Evolutionary conservation across 2,888 invertebrate genomes (phyloP).

Genomic region (Trichogramma evanescens): DNA sequence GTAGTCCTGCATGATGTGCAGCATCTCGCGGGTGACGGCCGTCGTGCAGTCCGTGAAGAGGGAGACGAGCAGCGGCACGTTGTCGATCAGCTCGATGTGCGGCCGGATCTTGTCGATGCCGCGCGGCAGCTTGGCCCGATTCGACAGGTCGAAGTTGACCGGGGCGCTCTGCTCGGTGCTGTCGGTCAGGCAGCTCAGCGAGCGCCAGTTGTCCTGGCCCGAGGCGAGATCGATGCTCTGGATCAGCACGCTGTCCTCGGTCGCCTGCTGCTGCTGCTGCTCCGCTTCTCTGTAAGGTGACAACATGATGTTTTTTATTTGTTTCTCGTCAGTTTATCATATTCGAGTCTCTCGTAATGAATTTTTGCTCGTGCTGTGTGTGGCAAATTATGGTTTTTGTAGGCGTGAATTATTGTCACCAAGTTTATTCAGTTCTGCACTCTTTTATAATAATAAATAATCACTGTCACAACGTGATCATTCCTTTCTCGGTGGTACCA

Average conservation of each 20-base stretch:
- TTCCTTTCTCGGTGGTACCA: too few species aligned
- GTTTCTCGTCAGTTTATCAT: background rate
- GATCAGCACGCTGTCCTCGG: slow-evolving; percentile 49
- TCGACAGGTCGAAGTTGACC: slow-evolving; percentile 87
- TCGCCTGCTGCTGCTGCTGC: slow-evolving; percentile 29
- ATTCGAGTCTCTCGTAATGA: background rate
- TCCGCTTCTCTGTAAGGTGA: slow-evolving; percentile 32
- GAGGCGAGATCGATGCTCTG: slow-evolving; percentile 49
- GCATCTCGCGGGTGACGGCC: slow-evolving; percentile 85
- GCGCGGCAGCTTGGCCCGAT: slow-evolving; percentile 87
- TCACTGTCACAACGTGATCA: too few species aligned
- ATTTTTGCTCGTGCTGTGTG: too few species aligned
- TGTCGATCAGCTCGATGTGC: slow-evolving; percentile 91
- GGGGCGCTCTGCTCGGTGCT: slow-evolving; percentile 88
- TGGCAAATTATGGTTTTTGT: too few species aligned
- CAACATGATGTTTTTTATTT: background rate
- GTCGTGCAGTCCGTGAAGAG: slow-evolving; percentile 96
- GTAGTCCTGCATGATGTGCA: slow-evolving; percentile 92
- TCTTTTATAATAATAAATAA: too few species aligned
- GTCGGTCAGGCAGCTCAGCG: slow-evolving; percentile 77
- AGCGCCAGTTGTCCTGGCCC: slow-evolving; percentile 68
- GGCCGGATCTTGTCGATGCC: slow-evolving; percentile 96
- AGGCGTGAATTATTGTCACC: too few species aligned
- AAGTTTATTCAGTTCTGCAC: too few species aligned
- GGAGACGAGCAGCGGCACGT: slow-evolving; percentile 93